Conservation (phyloP, 1,140 invertebrate genomes). For the Tetramorium simillimum region DNA sequence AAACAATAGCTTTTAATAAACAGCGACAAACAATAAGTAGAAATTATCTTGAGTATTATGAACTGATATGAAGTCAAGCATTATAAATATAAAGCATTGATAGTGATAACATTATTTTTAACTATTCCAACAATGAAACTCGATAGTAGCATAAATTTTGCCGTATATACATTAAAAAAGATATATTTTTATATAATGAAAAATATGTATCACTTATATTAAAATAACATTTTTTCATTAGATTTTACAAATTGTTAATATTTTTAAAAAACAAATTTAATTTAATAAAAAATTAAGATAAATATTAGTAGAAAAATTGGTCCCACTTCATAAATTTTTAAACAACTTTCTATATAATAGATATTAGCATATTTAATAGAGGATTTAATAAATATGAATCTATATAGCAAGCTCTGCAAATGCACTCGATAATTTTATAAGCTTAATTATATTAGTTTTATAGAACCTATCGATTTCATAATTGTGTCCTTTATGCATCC, state of each 20-base stretch:
- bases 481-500: background rate
- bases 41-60: background rate
- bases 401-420: background rate
- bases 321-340: background rate
- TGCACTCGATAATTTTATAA: background rate
- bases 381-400: background rate
- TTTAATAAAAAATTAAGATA: background rate
- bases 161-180: background rate
- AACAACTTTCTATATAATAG: constrained; percentile 10
- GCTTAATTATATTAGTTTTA: background rate
- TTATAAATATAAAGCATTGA: background rate
- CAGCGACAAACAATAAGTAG: background rate
- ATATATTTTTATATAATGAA: background rate
- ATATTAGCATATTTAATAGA: background rate
- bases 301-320: background rate
- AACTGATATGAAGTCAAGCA: background rate
- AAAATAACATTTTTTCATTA: background rate
- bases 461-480: background rate
- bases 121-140: background rate
- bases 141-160: background rate
- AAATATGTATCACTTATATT: background rate
- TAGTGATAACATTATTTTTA: background rate
- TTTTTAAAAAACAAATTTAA: background rate
- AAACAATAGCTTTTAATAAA: background rate
- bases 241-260: background rate